Evolutionary conservation across 2,113 vertebrate species (phyloP).

Genomic region (Halichoeres trimaculatus): DNA sequence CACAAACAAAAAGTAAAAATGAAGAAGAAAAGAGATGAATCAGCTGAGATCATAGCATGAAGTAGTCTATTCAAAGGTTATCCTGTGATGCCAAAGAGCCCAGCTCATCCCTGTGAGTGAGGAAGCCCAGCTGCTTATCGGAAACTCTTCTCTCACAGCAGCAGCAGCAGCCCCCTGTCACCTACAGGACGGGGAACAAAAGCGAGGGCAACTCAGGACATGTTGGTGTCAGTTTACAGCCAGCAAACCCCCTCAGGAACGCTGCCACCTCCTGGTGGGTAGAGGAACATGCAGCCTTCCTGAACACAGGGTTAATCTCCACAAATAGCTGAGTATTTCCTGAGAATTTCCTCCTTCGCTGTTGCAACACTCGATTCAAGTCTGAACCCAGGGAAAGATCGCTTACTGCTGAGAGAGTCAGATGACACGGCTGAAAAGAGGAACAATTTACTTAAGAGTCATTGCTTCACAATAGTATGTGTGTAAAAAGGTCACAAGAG

Average conservation of each 20-base stretch:
- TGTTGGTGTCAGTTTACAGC: conserved; percentile 44
- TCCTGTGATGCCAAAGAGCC: no score
- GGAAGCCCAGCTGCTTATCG: neutral
- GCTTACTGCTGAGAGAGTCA: neutral
- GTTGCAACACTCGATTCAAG: conserved; percentile 28
- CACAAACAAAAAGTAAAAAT: no score
- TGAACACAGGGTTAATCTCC: neutral
- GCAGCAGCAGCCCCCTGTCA: neutral
- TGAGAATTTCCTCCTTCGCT: neutral
- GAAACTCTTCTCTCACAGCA: neutral
- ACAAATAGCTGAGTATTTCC: neutral
- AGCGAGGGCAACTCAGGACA: conserved; percentile 34
- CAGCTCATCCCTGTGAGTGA: no score
- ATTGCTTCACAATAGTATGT: neutral
- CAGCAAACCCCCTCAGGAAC: neutral
- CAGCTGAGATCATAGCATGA: no score
- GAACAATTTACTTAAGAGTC: neutral
- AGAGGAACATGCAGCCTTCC: neutral
- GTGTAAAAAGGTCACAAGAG: neutral
- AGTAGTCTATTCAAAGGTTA: no score
- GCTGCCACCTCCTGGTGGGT: conserved; percentile 29
- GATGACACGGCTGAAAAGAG: conserved; percentile 22
- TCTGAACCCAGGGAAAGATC: neutral
- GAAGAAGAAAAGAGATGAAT: no score
- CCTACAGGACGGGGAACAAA: neutral